Base-by-base conservation (phyloP, 2,797 vertebrate genomes). In the Okamejei kenojei region DNA sequence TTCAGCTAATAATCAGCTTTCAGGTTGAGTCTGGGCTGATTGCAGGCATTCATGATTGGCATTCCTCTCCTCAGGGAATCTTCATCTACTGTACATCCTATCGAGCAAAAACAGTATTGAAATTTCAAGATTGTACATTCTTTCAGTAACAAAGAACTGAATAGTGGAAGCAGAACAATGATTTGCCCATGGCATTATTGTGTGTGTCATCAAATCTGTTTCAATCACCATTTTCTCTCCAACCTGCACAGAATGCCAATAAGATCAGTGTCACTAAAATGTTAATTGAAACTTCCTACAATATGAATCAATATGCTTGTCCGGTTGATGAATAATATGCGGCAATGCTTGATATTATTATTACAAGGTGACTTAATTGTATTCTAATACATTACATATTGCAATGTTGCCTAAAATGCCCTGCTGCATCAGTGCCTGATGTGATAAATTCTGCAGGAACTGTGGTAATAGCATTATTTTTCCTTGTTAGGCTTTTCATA, bases 121-220 rank as follows among this genome's bases (percentile, higher is more conserved):
- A 73, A 92, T 58, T 92, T 76, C 23, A 92, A 21, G 11, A 32
- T 45, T 38, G 45, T 92, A 26, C 38, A 23, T 21, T 92, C 23
- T 76, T 92, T 38, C 71, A n/a, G 71, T 92, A 26, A 58, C 35
- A 26, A 76, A 76, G 90, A 74, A 38, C 45, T 17, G 45, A 76
- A 76, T 54, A 23, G 76, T 71, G 5, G 38, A 38, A 74, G 29
- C 90, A 54, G 35, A 71, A n/a, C 35, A 35, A 74, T 73, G 23
- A 73, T 92, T 74, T 54, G 68, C 90, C 65, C 29, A 15, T 76
- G 71, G 71, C 23, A 35, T 35, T 74, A 45, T 74, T 45, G 35
- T 54, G 38, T 45, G 45, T 73, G 68, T 23, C 68, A 73, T 76
- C 90, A 92, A 92, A 74, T 74, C 71, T 92, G 90, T 92, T 74